Percentiles rank a stretch among this genome's conserved stretches.
These are phyloP conservation scores for Malthinus flaveolus DNA, from an alignment of 2,888 invertebrate genomes.

Conservation along the genomic window DNA sequence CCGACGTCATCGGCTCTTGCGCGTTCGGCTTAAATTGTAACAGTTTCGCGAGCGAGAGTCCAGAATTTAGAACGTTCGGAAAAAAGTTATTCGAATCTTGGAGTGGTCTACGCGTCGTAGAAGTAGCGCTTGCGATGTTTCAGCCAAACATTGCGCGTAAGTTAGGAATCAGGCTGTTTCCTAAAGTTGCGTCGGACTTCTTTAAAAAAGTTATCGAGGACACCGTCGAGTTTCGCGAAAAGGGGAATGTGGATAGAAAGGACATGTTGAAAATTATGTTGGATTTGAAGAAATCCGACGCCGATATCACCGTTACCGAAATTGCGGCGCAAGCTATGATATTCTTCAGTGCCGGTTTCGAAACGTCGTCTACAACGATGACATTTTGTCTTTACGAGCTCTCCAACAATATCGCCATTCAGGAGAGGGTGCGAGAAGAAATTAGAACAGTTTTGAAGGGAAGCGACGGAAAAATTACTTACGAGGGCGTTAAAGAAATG, in stretches of 20 bases:
- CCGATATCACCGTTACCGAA: too few species aligned
- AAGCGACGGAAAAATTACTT: too few species aligned
- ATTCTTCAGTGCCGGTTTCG: too few species aligned
- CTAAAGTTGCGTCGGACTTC: slow-evolving; percentile 47
- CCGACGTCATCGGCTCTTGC: slow-evolving; percentile 50
- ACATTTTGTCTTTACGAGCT: too few species aligned
- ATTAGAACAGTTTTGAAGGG: too few species aligned
- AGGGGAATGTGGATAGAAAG: slow-evolving; percentile 38
- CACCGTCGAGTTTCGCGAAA: slow-evolving; percentile 54
- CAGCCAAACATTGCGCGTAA: slow-evolving; percentile 33
- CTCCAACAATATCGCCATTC: too few species aligned
- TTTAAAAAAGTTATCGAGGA: slow-evolving; percentile 53
- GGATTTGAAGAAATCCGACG: background rate
- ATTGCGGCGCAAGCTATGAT: too few species aligned
- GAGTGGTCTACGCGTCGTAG: slow-evolving; percentile 11
- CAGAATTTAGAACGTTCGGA: slow-evolving; percentile 44
- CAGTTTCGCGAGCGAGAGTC: slow-evolving; percentile 52
- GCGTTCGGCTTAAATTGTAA: slow-evolving; percentile 50
- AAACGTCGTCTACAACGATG: too few species aligned
- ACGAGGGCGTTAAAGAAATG: slow-evolving; percentile 55
- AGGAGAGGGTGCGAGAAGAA: too few species aligned
- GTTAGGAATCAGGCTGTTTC: slow-evolving; percentile 35
- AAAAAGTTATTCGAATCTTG: slow-evolving; percentile 38
- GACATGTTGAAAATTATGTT: slow-evolving; percentile 47
- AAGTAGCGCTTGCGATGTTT: slow-evolving; percentile 17